These are phyloP conservation scores for Tretioscincus oriximinensis DNA, from an alignment of 2,113 vertebrate genomes.

Conservation along the genomic window DNA sequence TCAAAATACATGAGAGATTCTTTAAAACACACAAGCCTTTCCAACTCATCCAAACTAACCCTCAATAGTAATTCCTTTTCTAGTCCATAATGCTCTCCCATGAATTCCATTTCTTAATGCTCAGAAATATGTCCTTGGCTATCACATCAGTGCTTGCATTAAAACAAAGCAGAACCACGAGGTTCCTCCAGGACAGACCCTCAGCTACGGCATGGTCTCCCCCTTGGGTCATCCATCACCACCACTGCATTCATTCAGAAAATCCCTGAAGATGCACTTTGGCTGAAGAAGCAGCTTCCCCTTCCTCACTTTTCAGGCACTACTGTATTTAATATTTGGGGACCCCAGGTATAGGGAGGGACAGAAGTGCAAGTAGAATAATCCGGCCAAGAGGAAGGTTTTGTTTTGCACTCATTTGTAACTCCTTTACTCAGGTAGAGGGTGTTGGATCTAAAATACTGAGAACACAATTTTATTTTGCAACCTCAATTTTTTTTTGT, in stretches of 20 bases:
- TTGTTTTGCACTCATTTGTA: neutral
- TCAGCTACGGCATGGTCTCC: too few species aligned
- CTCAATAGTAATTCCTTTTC: neutral
- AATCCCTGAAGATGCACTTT: too few species aligned
- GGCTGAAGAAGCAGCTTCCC: too few species aligned
- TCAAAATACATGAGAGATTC: neutral
- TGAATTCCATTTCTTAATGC: neutral
- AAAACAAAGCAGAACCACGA: neutral
- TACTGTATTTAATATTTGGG: too few species aligned
- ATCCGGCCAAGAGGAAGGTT: neutral
- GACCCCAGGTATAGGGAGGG: too few species aligned
- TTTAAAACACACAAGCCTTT: neutral
- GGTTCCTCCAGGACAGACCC: too few species aligned
- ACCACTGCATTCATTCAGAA: too few species aligned
- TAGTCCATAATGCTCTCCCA: neutral
- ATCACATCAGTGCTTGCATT: too few species aligned
- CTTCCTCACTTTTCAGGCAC: too few species aligned
- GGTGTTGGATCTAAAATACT: neutral
- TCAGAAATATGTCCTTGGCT: too few species aligned
- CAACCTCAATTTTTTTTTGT: neutral
- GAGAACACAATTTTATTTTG: neutral
- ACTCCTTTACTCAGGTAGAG: too few species aligned
- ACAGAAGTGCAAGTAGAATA: neutral
- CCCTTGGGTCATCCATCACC: too few species aligned
- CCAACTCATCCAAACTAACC: neutral